Evolutionary conservation across 2,888 invertebrate genomes (phyloP), one percentile per base, ranked within the genome.

Genomic region (Hoplodrina ambigua): DNA sequence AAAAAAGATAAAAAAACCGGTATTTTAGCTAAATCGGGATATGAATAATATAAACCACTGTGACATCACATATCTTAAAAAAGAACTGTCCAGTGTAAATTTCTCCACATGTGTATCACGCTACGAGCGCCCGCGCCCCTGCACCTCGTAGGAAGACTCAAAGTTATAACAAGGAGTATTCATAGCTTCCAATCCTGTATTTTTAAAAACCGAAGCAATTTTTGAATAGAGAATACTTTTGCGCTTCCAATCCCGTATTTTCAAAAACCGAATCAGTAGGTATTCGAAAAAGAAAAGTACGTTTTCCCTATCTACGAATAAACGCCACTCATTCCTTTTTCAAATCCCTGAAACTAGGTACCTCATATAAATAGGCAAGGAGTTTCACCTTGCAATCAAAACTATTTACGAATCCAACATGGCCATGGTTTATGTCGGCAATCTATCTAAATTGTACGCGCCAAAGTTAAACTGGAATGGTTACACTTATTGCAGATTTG

Each of bases 301-400:
- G 44, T 46, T 17, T 30, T 20, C 20, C 54, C 13, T 52, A 71
- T 25, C 52, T 49, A 33, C 30, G 7, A 57, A 57, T 56, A 69
- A 71, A 73, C 30, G 63, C 11, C 30, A 52, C 57, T 30, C 37
- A 33, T 50, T 15, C 41, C 41, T 54, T 67, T 78, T 79, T 73
- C 25, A 11, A 50, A 75, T 20, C 13, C 33, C 17, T 13, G 20
- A 67, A 25, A 55, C 25, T 59, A 49, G 13, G 49, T 8, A 37
- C 41, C 20, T 61, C 41, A n/a, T 25, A 55, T 58, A 64, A 52
- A 72, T 69, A 76, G 58, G 55, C 58, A 72, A 67, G 59, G 61
- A 68, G 56, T 69, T 81, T 81, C 69, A 81, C 78, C 73, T 79
- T 72, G 81, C 69, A 54, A 69, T 72, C 53, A 62, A 78, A 72